Evolutionary conservation across 2,888 invertebrate species (phyloP), one percentile per base, ranked within the genome.

Genomic region (Phasia obesa): DNA sequence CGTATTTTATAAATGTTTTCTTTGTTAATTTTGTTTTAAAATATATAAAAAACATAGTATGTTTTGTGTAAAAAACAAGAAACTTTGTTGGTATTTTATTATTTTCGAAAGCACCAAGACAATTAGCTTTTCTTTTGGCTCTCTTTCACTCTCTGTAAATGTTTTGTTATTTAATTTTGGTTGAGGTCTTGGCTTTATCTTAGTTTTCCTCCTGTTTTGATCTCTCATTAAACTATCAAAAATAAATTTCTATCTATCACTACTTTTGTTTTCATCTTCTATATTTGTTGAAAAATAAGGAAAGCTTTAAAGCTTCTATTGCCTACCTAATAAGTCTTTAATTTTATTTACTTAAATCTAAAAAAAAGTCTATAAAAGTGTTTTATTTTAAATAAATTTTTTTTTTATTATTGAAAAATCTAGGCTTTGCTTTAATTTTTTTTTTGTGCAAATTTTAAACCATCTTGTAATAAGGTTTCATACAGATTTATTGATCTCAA

Each of bases 31-130:
- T 79, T 79, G 75, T 75, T 82, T 79, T 71, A 55, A 77, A 82
- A 75, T 81, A 84, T 84, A 81, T 79, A 82, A 84, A 74, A 76
- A 81, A 85, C 81, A 75, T 81, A 85, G 80, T n/a, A n/a, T n/a
- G n/a, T 81, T 84, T 73, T 82, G 76, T 82, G 80, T 76, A 79
- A 79, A 81, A 78, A 84, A 84, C 71, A 84, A 78, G 74, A 85
- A 85, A 83, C 74, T 76, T 67, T 47, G 80, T 84, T 85, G 81
- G 84, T 84, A 84, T 70, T 79, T 79, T 85, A 74, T 83, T 71
- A 55, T 65, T 81, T 60, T 49, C 47, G 55, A 38, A 67, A 49
- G 17, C 27, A 75, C 23, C 65, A 35, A 51, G 53, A 64, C 21
- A 62, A 59, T 38, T 77, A 82, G 77, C 77, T 82, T 82, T 64